phyloP scores from a whole-genome alignment of 2,113 vertebrate species.

The Ranitomeya imitator region DNA sequence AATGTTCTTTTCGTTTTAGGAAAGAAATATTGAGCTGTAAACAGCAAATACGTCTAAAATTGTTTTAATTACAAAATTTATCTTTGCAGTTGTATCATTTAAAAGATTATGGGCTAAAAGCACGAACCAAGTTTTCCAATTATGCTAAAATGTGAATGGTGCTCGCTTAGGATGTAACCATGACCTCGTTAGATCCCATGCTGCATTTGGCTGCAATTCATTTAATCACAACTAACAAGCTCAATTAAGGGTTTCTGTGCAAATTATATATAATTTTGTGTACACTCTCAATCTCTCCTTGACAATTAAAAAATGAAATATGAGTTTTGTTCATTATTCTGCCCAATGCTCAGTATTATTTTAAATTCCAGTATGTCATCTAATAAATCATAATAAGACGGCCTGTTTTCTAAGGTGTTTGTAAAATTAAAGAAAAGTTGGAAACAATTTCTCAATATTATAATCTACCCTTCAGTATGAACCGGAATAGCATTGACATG shows the following conservation, averaged over 20 bases:
- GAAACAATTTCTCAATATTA: too few relatives aligned
- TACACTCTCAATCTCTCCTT: not conserved
- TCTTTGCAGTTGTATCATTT: constrained; percentile 37
- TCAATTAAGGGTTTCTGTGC: constrained; percentile 33
- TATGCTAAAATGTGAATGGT: constrained; percentile 48
- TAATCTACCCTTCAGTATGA: too few relatives aligned
- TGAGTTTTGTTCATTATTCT: constrained; percentile 6
- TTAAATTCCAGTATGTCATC: not conserved
- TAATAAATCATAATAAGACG: not conserved
- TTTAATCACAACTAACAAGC: constrained; percentile 48
- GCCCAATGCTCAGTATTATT: not conserved
- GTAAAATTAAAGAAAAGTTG: not conserved
- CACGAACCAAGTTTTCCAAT: constrained; percentile 48
- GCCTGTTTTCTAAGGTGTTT: not conserved
- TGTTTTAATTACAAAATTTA: constrained; percentile 30
- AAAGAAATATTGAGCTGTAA: not conserved
- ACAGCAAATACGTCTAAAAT: not conserved
- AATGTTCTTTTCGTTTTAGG: not conserved
- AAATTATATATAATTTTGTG: constrained; percentile 15
- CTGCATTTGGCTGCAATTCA: constrained; percentile 36
- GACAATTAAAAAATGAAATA: not conserved
- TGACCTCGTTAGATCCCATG: constrained; percentile 44
- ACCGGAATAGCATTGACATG: too few relatives aligned
- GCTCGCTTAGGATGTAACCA: constrained; percentile 44
- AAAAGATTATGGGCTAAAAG: constrained; percentile 47